A percentile compares a stretch with the other conserved stretches of the same genome.
These are phyloP conservation scores for Lycocorax pyrrhopterus DNA, from an alignment of 2,113 vertebrate species.

Conservation along the genomic window DNA sequence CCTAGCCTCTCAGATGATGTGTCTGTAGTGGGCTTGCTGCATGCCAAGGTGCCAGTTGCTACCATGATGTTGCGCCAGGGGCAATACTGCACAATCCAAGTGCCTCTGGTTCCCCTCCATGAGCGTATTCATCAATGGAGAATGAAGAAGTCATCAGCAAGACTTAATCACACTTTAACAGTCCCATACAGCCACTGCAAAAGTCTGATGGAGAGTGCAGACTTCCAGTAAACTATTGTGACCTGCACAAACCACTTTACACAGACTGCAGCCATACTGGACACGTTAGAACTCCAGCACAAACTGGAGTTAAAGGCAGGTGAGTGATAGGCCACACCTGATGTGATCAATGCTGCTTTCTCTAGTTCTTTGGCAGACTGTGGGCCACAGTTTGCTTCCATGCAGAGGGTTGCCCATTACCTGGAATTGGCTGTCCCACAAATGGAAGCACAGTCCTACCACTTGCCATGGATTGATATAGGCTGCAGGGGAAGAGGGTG, in stretches of 20 bases:
- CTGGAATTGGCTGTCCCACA: background rate
- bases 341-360: background rate
- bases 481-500: background rate
- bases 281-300: accelerated
- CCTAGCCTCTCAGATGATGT: background rate
- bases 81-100: background rate
- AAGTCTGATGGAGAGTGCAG: background rate
- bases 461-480: background rate
- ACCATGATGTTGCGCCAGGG: background rate
- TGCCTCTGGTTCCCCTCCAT: background rate
- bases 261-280: background rate
- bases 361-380: background rate
- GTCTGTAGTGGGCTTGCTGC: background rate
- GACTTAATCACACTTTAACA: background rate
- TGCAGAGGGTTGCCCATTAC: background rate
- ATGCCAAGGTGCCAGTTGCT: background rate
- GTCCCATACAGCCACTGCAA: background rate
- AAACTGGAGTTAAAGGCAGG: background rate
- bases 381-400: background rate
- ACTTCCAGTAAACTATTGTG: background rate
- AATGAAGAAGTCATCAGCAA: background rate
- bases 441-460: background rate
- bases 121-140: background rate
- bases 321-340: background rate
- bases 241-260: background rate